Evolutionary conservation across 2,888 invertebrate genomes (phyloP), one percentile per base, ranked within the genome.

Genomic region (Plebejus melissa): DNA sequence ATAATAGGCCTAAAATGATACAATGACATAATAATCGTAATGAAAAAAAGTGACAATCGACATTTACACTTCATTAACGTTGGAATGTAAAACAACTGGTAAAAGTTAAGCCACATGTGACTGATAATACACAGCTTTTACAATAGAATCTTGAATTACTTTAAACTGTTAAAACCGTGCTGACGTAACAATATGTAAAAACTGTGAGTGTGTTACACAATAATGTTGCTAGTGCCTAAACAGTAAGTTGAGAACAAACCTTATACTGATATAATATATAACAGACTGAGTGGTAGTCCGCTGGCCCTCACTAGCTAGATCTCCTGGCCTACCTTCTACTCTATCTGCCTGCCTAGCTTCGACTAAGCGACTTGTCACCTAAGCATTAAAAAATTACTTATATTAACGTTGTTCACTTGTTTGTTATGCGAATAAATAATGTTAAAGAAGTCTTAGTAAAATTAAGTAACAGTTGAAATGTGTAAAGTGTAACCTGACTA

Each of bases 301-400:
- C 89, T 89, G 90, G 86, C 86, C 88, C 89, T 90, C 88, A 89
- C 88, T 91, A 90, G 75, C 88, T 90, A 90, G 90, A 82, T 86
- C 88, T 84, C 85, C 84, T 84, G 86, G 87, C 90, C 90, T 91
- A 90, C 83, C 86, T 85, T 87, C 85, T 89, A 90, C 84, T 86
- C 85, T 88, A 90, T 87, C 89, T 89, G 90, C 92, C 93, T 93
- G 93, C 93, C 92, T 92, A 92, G 91, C 90, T 88, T 90, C 89
- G 87, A 89, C 88, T 90, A 89, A 88, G 90, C 89, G 87, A 91
- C 91, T 92, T 92, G 88, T 86, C 82, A 93, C 93, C 93, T 93
- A 93, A 86, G 87, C 87, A 90, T 92, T 90, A 87, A 91, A 91
- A 90, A 92, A 90, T 77, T 69, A 72, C 72, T 28, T 72, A 78